Conservation (phyloP, 2,888 invertebrate genomes). For the Drosophila ochracea region DNA sequence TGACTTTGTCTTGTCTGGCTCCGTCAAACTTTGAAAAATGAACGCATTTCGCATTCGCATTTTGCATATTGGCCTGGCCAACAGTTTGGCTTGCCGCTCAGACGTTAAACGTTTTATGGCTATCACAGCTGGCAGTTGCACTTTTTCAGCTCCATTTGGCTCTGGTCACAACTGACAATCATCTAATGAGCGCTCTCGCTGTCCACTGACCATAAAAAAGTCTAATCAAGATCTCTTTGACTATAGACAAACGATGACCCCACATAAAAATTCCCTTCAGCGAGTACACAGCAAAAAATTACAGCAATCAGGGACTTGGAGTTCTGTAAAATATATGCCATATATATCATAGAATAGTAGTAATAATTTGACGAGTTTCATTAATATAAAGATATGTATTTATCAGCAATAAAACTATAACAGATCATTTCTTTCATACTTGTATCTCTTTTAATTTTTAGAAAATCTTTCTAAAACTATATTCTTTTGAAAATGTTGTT, state of each 20-base stretch:
- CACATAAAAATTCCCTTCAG: constrained; percentile 23
- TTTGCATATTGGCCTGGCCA: constrained; percentile 58
- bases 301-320: constrained; percentile 14
- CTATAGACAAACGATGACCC: constrained; percentile 48
- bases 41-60: constrained; percentile 22
- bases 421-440: neutral
- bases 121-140: constrained; percentile 52
- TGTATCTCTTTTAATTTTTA: neutral
- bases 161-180: constrained; percentile 28
- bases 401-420: neutral
- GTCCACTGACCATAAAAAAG: constrained; percentile 37
- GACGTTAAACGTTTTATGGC: constrained; percentile 23
- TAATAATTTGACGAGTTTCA: neutral
- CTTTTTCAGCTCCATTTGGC: constrained; percentile 72
- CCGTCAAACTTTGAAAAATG: constrained; percentile 70
- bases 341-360: neutral
- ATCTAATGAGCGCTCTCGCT: constrained; percentile 18
- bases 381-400: neutral
- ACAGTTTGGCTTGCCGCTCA: constrained; percentile 5
- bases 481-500: neutral
- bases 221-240: constrained; percentile 42
- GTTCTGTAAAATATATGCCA: constrained; percentile 7
- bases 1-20: constrained; percentile 37
- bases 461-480: neutral
- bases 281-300: constrained; percentile 17